Evolutionary conservation across 2,888 invertebrate species (phyloP), one percentile per base, ranked within the genome.

Genomic region (Calameuta idolon): DNA sequence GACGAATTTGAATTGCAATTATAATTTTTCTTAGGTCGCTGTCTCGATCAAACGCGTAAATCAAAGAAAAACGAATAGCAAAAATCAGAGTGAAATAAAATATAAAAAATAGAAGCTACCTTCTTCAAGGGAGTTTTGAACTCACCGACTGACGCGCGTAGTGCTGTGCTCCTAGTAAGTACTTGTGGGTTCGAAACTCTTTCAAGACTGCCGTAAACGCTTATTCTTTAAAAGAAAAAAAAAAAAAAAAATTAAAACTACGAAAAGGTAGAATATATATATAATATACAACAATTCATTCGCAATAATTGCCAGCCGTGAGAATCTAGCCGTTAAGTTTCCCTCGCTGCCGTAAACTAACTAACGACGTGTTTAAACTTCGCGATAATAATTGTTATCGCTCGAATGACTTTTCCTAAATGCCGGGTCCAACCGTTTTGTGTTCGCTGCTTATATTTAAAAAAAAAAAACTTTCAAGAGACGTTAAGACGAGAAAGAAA

Each of bases 131-230:
- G 81, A 76, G 80, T 79, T 78, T 81, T 79, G 79, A 85, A 84
- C 81, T 85, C 81, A 81, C 79, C 75, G 81, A 82, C 83, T 83
- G 83, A 82, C 55, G 80, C 74, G 79, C 76, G 76, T 74, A 75
- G 74, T 78, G 69, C 80, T 77, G 76, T 75, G 75, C 40, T 77
- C 40, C 75, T 75, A 75, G 34, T 31, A 77, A 37, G 69, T 76
- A 78, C 75, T 80, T 75, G 77, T 76, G 81, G 75, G 79, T 83
- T 83, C 81, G 82, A 78, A 84, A 85, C 79, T 80, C 83, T 83
- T 86, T 83, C 82, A 87, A 85, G 81, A 87, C 87, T 89, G 86
- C 86, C 86, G 82, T 81, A 77, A 78, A 83, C 81, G 82, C 81
- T 83, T 84, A 81, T 82, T 76, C 37, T 78, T 79, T 79, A 40